phyloP scores from a whole-genome alignment of 2,797 vertebrate genomes.

The Merluccius polli region DNA sequence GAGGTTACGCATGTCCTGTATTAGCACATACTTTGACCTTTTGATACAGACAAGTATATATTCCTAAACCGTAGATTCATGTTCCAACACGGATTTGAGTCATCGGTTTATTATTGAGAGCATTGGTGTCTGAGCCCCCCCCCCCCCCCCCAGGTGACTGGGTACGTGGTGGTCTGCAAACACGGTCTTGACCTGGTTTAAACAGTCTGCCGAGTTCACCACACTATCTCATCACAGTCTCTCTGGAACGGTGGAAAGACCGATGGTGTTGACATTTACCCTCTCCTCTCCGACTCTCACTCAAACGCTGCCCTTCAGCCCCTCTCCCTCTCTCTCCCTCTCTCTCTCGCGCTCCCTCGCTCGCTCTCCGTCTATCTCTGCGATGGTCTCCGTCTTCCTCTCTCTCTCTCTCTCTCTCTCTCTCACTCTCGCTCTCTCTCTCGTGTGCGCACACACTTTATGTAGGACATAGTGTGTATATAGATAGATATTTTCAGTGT shows the following conservation, averaged over 20 bases:
- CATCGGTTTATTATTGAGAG: too few relatives aligned
- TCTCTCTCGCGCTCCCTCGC: conserved; percentile 33
- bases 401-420: neutral
- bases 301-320: neutral
- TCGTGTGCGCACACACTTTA: conserved; percentile 49
- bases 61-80: too few relatives aligned
- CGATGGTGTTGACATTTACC: conserved; percentile 48
- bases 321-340: conserved; percentile 25
- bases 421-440: conserved; percentile 19
- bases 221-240: conserved; percentile 21
- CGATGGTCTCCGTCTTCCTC: too few relatives aligned
- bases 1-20: too few relatives aligned
- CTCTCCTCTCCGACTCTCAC: conserved; percentile 3
- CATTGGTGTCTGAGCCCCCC: too few relatives aligned
- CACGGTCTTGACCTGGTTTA: too few relatives aligned
- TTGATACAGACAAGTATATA: too few relatives aligned
- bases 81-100: too few relatives aligned
- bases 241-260: conserved; percentile 42
- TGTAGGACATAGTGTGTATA: conserved; percentile 78
- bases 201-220: too few relatives aligned
- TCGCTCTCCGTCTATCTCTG: neutral
- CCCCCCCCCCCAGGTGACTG: too few relatives aligned
- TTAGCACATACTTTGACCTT: too few relatives aligned
- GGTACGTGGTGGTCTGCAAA: too few relatives aligned
- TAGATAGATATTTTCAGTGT: conserved; percentile 80